Base-by-base conservation (phyloP, 1,140 invertebrate genomes). In the Heliconius melpomene region DNA sequence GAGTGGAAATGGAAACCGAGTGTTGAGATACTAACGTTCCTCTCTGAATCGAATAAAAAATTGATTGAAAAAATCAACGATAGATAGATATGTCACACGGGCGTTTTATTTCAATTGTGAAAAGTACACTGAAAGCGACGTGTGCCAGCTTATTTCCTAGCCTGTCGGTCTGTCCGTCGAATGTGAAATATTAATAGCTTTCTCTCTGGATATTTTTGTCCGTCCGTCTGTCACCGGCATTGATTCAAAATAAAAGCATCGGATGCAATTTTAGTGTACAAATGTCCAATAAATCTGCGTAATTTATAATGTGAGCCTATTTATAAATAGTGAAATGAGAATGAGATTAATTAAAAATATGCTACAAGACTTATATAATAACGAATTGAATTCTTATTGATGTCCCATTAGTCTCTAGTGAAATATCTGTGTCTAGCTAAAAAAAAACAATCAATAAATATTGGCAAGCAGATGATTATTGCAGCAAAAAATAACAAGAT, bases 121-220 rank as follows among this genome's bases (percentile, higher is more conserved):
- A 52, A 18, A 75, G 52, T 57, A 54, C 36, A 75, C 29, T 75
- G 71, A 38, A 71, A 77, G n/a, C 23, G 77, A 81, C 66, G 73
- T 60, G 36, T 60, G 80, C 77, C 80, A 75, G 70, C 77, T 74
- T 79, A 81, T 81, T 81, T 77, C 74, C 57, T 74, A 73, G 57
- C 75, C 78, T 26, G 77, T 75, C 82, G 71, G 78, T 79, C 75
- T 18, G 72, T 75, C 73, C 38, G 75, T 77, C 75, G 74, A 16
- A 73, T 32, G 74, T 84, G 77, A 83, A 81, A 81, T 78, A 79
- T 82, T 79, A 83, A 81, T 83, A 74, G 76, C 74, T 73, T 23
- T 57, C 32, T 73, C 23, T 57, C 32, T 29, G 75, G 72, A 79
- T 86, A 81, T 84, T 84, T 83, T 79, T 76, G 79, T 72, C 26